Percentiles rank a stretch among this genome's conserved stretches.
Conservation (phyloP, 1,140 invertebrate species). For the Hypsibius dujardini region DNA sequence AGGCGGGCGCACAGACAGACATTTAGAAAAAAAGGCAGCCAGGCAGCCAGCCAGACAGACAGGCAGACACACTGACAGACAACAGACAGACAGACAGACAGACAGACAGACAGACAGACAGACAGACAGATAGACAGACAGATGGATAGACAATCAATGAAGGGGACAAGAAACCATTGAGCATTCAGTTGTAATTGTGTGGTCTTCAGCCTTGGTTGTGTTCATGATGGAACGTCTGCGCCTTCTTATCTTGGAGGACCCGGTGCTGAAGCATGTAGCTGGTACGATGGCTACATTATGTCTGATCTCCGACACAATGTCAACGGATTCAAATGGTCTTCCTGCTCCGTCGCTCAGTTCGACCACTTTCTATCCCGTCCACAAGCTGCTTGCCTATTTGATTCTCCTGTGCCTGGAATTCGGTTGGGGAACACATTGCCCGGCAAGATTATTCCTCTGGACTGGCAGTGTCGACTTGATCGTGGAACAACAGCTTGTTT, state of each 20-base stretch:
- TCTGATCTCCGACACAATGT: slow-evolving; percentile 79
- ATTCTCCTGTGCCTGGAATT: slow-evolving; percentile 2
- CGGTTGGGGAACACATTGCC: slow-evolving; percentile 38
- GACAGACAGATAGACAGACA: too few species aligned
- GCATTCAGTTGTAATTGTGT: too few species aligned
- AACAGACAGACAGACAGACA: too few species aligned
- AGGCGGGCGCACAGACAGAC: background rate
- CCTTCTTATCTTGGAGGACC: slow-evolving; percentile 80
- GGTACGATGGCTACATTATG: slow-evolving; percentile 92
- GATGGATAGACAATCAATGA: too few species aligned
- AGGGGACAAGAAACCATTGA: too few species aligned
- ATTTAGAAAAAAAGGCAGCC: background rate
- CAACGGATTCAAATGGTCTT: slow-evolving; percentile 80
- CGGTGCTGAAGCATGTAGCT: slow-evolving; percentile 79
- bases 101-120: too few species aligned
- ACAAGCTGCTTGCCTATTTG: slow-evolving; percentile 8
- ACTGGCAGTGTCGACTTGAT: slow-evolving; percentile 79
- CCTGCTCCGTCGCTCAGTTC: slow-evolving; percentile 78
- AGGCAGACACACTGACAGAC: too few species aligned
- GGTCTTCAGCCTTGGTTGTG: slow-evolving; percentile 58
- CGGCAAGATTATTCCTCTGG: slow-evolving; percentile 66
- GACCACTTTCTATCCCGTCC: slow-evolving; percentile 51
- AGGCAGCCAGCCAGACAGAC: too few species aligned
- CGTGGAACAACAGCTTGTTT: slow-evolving; percentile 75
- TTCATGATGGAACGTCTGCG: slow-evolving; percentile 80